Base-by-base conservation (phyloP, 2,888 invertebrate genomes). In the Rhogogaster chlorosoma region DNA sequence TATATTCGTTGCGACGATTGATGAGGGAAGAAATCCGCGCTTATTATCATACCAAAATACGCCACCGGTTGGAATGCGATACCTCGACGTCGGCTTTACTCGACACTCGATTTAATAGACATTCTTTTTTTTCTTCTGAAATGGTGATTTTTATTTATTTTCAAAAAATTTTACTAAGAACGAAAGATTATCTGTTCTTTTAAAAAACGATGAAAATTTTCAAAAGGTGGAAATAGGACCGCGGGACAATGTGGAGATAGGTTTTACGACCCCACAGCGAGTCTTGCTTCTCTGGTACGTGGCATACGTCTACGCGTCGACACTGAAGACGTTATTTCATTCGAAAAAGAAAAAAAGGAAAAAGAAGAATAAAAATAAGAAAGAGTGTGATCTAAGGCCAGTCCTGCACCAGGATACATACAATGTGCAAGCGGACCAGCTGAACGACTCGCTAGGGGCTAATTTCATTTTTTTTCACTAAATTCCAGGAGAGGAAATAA, bases 191-290 rank as follows among this genome's bases (percentile, higher is more conserved):
- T 45, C n/a, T n/a, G n/a, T 45, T 45, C 15, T 15, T 45, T 15
- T 42, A 12, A 45, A 45, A 15, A 45, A 15, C 26, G 64, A 64
- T 22, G 10, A 12, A 64, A 64, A 64, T 57, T 22, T 9, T 70
- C 36, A 42, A 38, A 71, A 42, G 9, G 1, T n/a, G 29, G 9
- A 38, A 71, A 71, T 42, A 71, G n/a, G 3, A 2, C 22, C 7
- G 12, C 4, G n/a, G 42, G 49, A 26, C 32, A 6, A 77, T 53
- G 49, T 53, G 26, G n/a, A 53, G 26, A 73, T 67, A 15, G 80
- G 36, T 83, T 83, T 83, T 83, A 83, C 67, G 83, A 83, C 18
- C 83, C 83, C 83, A 45, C 26, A 45, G 83, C 67, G 67, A 64
- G 67, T 67, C 67, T 45, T 29, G 67, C 38, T 45, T 73, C 42